These are phyloP conservation scores for Archips xylosteana DNA, from an alignment of 2,888 invertebrate species.

Conservation along the genomic window DNA sequence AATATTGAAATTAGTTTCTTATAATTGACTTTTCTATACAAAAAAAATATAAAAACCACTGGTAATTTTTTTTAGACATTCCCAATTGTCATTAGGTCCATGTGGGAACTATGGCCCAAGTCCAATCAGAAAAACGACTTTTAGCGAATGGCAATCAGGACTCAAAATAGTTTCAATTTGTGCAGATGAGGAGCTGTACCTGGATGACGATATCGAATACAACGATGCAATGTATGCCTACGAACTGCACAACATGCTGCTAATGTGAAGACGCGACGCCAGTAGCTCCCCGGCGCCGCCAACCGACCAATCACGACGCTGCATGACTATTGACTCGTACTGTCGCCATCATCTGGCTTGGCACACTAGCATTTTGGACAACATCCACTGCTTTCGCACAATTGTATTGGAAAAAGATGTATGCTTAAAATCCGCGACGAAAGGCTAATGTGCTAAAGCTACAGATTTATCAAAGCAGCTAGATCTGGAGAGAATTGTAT, in stretches of 20 bases:
- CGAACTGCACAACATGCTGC: constrained; percentile 61
- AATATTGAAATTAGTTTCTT: too few species aligned
- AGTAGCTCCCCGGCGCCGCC: background rate
- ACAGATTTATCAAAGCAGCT: background rate
- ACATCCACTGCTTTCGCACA: background rate
- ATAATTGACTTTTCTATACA: too few species aligned
- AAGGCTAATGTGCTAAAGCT: background rate
- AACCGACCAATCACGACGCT: background rate
- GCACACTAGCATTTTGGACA: background rate
- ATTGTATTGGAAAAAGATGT: background rate
- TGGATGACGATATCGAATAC: constrained; percentile 67
- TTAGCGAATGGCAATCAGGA: too few species aligned
- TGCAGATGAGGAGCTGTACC: constrained; percentile 66
- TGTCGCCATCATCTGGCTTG: background rate
- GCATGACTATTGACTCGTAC: background rate
- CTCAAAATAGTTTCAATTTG: background rate
- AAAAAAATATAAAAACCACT: too few species aligned
- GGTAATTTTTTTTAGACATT: too few species aligned
- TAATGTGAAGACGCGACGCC: constrained; percentile 49
- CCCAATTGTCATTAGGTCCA: too few species aligned
- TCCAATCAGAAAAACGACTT: too few species aligned
- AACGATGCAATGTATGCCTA: constrained; percentile 59
- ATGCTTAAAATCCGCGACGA: background rate
- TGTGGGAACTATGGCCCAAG: too few species aligned
- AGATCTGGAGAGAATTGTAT: background rate